Evolutionary conservation across 35 echinoderm and acorn worm species (phyloP).

Genomic region (Amphiura filiformis): DNA sequence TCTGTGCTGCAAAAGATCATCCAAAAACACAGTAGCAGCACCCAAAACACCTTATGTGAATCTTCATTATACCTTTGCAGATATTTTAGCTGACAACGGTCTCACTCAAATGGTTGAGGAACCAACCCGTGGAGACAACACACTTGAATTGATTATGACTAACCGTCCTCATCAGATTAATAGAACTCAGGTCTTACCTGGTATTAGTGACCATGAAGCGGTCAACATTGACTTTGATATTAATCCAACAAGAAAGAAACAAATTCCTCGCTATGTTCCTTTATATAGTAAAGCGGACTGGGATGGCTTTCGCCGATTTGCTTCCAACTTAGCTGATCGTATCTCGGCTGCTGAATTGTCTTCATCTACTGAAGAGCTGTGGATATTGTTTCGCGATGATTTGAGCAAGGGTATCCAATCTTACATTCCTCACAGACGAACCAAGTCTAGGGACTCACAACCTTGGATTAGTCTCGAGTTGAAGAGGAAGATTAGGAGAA

Average conservation of each 20-base stretch:
- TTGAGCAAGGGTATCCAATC: slow-evolving; percentile 6
- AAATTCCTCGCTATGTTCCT: slow-evolving; percentile 7
- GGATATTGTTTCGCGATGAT: neutral
- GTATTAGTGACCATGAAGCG: slow-evolving; percentile 17
- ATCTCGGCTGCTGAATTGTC: neutral
- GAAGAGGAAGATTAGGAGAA: slow-evolving; percentile 33
- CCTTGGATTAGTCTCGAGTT: slow-evolving; percentile 42
- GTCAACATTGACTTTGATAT: slow-evolving; percentile 18
- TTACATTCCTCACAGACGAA: slow-evolving; percentile 14
- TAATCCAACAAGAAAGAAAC: slow-evolving; percentile 5
- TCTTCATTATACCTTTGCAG: slow-evolving; percentile 10
- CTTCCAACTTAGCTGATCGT: neutral
- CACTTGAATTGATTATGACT: slow-evolving; percentile 13
- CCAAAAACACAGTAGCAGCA: neutral
- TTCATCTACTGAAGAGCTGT: neutral
- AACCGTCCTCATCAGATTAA: slow-evolving; percentile 13
- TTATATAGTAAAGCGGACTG: neutral
- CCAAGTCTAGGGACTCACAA: slow-evolving; percentile 13
- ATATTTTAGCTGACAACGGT: slow-evolving; percentile 24
- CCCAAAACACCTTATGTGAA: slow-evolving; percentile 16
- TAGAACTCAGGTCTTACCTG: neutral
- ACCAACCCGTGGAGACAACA: slow-evolving; percentile 11
- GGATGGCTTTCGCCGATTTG: neutral
- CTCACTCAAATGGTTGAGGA: slow-evolving; percentile 21
- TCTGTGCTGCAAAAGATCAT: neutral